These are phyloP conservation scores for Temnothorax nylanderi DNA, from an alignment of 1,140 invertebrate species.

Conservation along the genomic window DNA sequence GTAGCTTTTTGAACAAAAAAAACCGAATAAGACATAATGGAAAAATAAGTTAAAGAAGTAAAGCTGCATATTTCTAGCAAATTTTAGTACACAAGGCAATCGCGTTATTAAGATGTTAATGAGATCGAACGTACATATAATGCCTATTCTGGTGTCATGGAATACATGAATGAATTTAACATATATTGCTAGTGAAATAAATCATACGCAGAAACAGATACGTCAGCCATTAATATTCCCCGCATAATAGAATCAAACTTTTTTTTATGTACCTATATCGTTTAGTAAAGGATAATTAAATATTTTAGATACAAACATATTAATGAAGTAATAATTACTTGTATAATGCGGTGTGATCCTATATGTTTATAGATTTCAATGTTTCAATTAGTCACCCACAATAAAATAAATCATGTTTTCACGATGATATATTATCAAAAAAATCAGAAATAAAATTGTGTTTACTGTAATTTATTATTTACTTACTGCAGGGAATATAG, in stretches of 20 bases:
- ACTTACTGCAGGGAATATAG: constrained; percentile 86
- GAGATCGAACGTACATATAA: constrained; percentile 3
- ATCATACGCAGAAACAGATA: constrained; percentile 40
- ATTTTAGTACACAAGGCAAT: constrained; percentile 49
- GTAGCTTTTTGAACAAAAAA: constrained; percentile 20
- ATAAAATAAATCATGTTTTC: constrained; percentile 9
- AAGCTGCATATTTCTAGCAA: constrained; percentile 37
- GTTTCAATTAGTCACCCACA: background rate
- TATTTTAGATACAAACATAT: background rate
- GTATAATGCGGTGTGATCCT: background rate
- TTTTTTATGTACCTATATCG: background rate
- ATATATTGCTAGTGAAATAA: constrained; percentile 18
- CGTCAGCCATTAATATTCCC: constrained; percentile 19
- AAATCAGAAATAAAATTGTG: constrained; percentile 60
- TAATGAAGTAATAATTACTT: constrained; percentile 24
- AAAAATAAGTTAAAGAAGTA: constrained; percentile 45
- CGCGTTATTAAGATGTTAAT: constrained; percentile 37
- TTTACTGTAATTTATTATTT: constrained; percentile 77
- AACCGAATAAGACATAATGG: constrained; percentile 11
- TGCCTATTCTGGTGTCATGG: constrained; percentile 16
- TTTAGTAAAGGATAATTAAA: background rate
- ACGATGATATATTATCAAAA: background rate
- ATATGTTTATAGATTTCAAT: background rate
- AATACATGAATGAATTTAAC: background rate
- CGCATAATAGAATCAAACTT: constrained; percentile 8